Conservation (phyloP, 1,140 invertebrate genomes). For the Helicoverpa zea region DNA sequence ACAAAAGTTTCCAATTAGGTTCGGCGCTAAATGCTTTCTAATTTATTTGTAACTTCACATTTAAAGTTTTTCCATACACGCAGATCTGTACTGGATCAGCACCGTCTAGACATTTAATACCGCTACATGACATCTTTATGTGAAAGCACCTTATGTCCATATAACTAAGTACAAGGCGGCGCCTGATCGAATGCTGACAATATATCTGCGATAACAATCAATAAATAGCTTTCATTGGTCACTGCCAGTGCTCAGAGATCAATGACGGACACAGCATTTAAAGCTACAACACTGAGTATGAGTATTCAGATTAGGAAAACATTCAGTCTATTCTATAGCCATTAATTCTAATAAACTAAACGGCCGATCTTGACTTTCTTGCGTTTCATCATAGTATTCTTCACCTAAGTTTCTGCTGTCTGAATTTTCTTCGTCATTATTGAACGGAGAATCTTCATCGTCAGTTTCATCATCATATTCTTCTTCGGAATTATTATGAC, state of each 20-base stretch:
- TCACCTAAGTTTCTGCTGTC: slow-evolving; percentile 53
- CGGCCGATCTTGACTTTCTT: slow-evolving; percentile 55
- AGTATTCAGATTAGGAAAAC: slow-evolving; percentile 59
- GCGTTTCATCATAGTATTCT: slow-evolving; percentile 56
- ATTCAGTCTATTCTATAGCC: slow-evolving; percentile 83
- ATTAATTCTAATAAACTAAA: slow-evolving; percentile 80
- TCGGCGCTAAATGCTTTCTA: slow-evolving; percentile 68
- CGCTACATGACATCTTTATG: too few species aligned
- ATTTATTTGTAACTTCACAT: slow-evolving; percentile 58
- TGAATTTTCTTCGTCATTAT: slow-evolving; percentile 53
- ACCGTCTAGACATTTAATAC: too few species aligned
- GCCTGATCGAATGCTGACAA: too few species aligned
- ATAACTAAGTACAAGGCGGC: too few species aligned
- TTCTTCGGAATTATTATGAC: slow-evolving; percentile 57
- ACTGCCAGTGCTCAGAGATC: slow-evolving; percentile 56
- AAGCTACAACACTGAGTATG: slow-evolving; percentile 67
- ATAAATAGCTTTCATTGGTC: slow-evolving; percentile 41
- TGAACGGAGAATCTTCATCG: slow-evolving; percentile 52
- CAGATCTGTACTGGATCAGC: too few species aligned
- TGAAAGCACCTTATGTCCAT: too few species aligned
- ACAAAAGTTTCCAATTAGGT: slow-evolving; percentile 15
- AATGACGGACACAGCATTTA: slow-evolving; percentile 61
- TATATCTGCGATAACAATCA: neutral
- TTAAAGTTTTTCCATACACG: neutral
- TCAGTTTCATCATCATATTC: slow-evolving; percentile 66